phyloP scores from a whole-genome alignment of 2,113 vertebrate species.

The Erinaceus europaeus region DNA sequence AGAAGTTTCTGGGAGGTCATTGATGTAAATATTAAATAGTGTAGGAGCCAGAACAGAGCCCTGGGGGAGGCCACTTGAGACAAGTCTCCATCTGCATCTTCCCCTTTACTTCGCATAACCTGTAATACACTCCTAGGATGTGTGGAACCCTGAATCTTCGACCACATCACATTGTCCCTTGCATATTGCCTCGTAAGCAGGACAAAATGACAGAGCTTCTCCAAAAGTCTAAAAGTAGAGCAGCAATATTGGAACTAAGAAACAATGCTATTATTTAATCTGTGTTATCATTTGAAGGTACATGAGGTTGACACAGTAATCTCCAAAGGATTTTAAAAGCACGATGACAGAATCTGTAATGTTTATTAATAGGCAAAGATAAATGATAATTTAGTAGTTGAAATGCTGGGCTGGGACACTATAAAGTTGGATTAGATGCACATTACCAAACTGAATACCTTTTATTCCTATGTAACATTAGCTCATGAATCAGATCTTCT shows the following conservation, averaged over 20 bases:
- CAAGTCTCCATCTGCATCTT: too few relatives aligned
- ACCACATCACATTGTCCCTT: neutral
- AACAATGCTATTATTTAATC: slow-evolving; percentile 23
- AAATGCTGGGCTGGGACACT: slow-evolving; percentile 54
- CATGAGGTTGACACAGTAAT: slow-evolving; percentile 50
- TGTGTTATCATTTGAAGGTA: slow-evolving; percentile 41
- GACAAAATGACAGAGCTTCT: slow-evolving; percentile 23
- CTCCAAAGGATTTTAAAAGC: slow-evolving; percentile 65
- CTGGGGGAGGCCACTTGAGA: too few relatives aligned
- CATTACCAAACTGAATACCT: slow-evolving; percentile 77
- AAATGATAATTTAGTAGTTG: slow-evolving; percentile 72
- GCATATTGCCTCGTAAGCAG: neutral
- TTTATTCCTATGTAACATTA: slow-evolving; percentile 76
- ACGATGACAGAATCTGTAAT: slow-evolving; percentile 52
- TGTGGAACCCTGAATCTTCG: neutral
- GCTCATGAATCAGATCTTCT: slow-evolving; percentile 78
- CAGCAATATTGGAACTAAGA: slow-evolving; percentile 39
- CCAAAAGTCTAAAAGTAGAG: slow-evolving; percentile 1
- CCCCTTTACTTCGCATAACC: neutral
- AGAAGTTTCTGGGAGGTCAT: too few relatives aligned
- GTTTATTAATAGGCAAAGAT: slow-evolving; percentile 71
- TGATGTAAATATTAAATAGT: too few relatives aligned
- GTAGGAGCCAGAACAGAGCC: too few relatives aligned
- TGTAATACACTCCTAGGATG: neutral
- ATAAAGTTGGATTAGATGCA: slow-evolving; percentile 76